These are phyloP conservation scores for Geophilus truncorum DNA, from an alignment of 2,888 invertebrate species.

Conservation along the genomic window DNA sequence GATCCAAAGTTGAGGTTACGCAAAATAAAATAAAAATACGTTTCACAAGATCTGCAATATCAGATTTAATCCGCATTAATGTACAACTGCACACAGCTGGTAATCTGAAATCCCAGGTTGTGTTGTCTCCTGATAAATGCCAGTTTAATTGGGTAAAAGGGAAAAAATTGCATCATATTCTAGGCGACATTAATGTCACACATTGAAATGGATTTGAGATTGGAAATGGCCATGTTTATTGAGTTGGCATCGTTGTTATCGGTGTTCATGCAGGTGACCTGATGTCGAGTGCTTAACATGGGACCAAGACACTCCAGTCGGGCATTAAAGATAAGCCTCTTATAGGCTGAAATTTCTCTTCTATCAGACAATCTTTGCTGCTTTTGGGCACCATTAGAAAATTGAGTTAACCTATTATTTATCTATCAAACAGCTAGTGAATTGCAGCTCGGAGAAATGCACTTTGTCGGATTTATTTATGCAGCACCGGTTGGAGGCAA, in stretches of 20 bases:
- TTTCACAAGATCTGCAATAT: neutral
- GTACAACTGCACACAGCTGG: neutral
- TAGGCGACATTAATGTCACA: neutral
- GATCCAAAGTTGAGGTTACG: no score
- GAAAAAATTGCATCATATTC: neutral
- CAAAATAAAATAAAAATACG: no score
- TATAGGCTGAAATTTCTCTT: neutral
- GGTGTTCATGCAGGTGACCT: conserved; percentile 20
- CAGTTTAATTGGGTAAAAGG: neutral
- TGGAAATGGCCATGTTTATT: neutral
- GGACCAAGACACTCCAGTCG: conserved; percentile 3
- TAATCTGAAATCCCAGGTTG: neutral
- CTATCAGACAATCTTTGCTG: neutral
- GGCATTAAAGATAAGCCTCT: conserved; percentile 20
- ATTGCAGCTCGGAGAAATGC: neutral
- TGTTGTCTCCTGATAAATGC: neutral
- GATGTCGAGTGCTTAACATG: conserved; percentile 8
- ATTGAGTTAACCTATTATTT: neutral
- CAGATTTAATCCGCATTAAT: neutral
- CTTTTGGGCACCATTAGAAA: neutral
- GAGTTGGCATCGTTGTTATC: conserved; percentile 7
- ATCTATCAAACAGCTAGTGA: neutral
- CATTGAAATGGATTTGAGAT: conserved; percentile 16
- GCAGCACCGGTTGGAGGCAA: no score
- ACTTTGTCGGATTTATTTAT: neutral